Evolutionary conservation across 2,113 vertebrate species (phyloP), one percentile per base, ranked within the genome.

Genomic region (Neodon shergylaensis): DNA sequence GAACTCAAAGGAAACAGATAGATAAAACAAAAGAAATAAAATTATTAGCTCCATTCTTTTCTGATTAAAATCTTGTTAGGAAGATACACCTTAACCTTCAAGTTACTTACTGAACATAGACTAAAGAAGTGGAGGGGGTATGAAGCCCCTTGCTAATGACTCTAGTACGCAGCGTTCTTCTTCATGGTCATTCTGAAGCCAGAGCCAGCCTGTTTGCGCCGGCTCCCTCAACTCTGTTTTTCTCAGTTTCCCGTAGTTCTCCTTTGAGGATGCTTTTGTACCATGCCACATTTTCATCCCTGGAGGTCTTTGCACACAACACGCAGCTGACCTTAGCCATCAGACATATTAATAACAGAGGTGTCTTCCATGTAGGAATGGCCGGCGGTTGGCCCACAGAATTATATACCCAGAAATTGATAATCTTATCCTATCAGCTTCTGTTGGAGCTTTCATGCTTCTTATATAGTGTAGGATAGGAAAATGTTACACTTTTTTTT

Each of bases 1-100:
- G 72, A 88, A 13, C 74, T 94, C 63, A 88, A 82, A 82, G 42
- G 39, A 86, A 21, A 86, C 39, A 63, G 61, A 54, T 36, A 77
- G 44, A 16, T 94, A 92, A 95, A 85, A 36, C 54, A 94, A 94
- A 95, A 95, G 66, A 96, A 95, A 83, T 84, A 87, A 94, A 49
- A 78, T 94, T 66, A 92, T 79, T 91, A 79, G n/a, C 17, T 93
- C 8, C 42, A 14, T 84, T 92, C 33, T 83, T 91, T 93, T 54
- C 81, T 36, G 74, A 78, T n/a, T 91, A 78, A 79, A 92, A 90
- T 89, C 79, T 92, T 91, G 68, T 7, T 74, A 12, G 78, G 63
- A 96, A 83, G 52, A 92, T 94, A 86, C 76, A 78, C 78, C 88
- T 78, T 91, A 31, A 66, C 36, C 61, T 61, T 86, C 72, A 94